Base-by-base conservation (phyloP, 2,797 vertebrate species). In the Vultur gryphus region DNA sequence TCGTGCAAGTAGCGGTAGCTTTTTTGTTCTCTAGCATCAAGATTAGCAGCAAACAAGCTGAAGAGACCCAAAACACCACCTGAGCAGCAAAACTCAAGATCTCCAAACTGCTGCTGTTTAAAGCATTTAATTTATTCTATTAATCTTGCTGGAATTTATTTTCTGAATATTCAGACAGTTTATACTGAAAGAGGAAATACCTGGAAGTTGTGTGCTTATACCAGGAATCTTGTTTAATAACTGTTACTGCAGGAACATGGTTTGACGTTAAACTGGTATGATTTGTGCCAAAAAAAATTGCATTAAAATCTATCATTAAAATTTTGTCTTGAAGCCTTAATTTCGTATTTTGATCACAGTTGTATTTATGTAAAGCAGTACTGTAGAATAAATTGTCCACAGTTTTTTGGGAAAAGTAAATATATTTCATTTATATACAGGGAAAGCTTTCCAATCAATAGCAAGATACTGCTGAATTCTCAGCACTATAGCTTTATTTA, bases 401-500 rank as follows among this genome's bases (percentile, higher is more conserved):
- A 58, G 29, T 67, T 85, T 54, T 94, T 82, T 51, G 4, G 10
- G 91, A 92, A 69, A 19, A 84, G 69, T 59, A 94, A 96, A 65
- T 84, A 65, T 84, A 95, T 72, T 61, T 49, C 26, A 54, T 52
- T 67, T 85, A 48, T 65, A 54, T 25, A 79, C 21, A 61, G 17
- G 7, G 39, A 70, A 84, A 73, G 52, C 16, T 39, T 59, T 58
- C 37, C 11, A 35, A n/a, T 73, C 26, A 58, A 20, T 59, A 75
- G 25, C 57, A 95, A 93, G 65, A 90, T 79, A 62, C 10, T 80
- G 52, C 59, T 93, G 87, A 87, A 94, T 91, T 96, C 78, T 61
- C 58, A 76, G 76, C 65, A 62, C 20, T 85, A 44, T 55, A 64
- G 82, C 43, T 76, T 67, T 72, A 70, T 69, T 97, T 59, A 71